phyloP scores from a whole-genome alignment of 2,797 vertebrate genomes.

The Microctenopoma stevenorrisi region DNA sequence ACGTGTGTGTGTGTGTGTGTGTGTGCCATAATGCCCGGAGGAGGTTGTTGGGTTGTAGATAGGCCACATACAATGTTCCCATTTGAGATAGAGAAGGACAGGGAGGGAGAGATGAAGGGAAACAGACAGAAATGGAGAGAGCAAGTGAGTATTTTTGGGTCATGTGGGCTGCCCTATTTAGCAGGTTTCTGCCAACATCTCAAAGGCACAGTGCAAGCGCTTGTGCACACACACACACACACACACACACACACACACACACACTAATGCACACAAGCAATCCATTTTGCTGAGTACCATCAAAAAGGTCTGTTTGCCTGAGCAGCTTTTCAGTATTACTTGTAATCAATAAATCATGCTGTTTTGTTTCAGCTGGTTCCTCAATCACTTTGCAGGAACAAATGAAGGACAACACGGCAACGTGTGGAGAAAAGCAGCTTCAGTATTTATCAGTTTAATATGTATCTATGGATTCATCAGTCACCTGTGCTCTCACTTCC shows the following conservation, averaged over 20 bases:
- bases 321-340: conserved; percentile 51
- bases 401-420: background rate
- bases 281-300: conserved; percentile 61
- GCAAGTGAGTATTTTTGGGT: conserved; percentile 76
- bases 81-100: conserved; percentile 58
- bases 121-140: conserved; percentile 63
- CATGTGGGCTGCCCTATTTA: conserved; percentile 79
- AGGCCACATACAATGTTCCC: conserved; percentile 75
- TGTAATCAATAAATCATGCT: conserved; percentile 66
- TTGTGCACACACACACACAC: conserved; percentile 1
- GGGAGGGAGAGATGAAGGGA: conserved; percentile 58
- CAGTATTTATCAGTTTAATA: conserved; percentile 17
- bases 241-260: conserved; percentile 12
- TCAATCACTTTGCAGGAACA: conserved; percentile 19
- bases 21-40: conserved; percentile 72
- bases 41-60: conserved; percentile 74
- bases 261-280: conserved; percentile 18
- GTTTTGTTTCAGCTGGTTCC: conserved; percentile 38
- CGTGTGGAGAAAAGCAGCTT: conserved; percentile 6
- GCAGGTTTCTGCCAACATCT: conserved; percentile 59
- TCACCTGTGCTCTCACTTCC: background rate
- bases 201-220: conserved; percentile 45
- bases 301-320: conserved; percentile 50
- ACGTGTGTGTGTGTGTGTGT: conserved; percentile 32
- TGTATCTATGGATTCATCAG: background rate